Evolutionary conservation across 1,140 invertebrate species (phyloP), one percentile per base, ranked within the genome.

Genomic region (Dreissena polymorpha): DNA sequence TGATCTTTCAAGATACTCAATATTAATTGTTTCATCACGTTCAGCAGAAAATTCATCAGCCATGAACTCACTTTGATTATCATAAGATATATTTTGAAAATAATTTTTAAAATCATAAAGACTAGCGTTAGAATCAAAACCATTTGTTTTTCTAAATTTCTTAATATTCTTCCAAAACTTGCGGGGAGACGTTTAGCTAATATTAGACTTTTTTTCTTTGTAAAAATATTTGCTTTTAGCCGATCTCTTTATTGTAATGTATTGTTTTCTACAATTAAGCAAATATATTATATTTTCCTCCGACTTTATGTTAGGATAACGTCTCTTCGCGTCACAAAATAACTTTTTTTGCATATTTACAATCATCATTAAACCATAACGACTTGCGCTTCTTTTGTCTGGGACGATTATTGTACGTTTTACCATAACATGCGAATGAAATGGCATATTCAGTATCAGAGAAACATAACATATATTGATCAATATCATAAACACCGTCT

Each of bases 101-200:
- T 74, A 21, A 25, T 74, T 74, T 74, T 74, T 74, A 60, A 74
- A 74, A n/a, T 63, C 72, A 60, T 60, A 50, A 27, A 74, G 51
- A 23, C 72, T 63, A 29, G 10, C 55, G 63, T 39, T 74, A 60
- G 72, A 74, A 60, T 74, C 53, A 60, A 74, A 25, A 60, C 29
- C 29, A 60, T 25, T 63, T 29, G 72, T 13, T 25, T 8, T 18
- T 74, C 25, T 74, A 74, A 60, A 21, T 74, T 74, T 63, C 29
- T 74, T 74, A 7, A 74, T 18, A 74, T 74, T 57, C 49, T 57
- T 74, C 53, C 72, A 74, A 72, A 72, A 72, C 23, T 72, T 72
- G 25, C 70, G 70, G 10, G 70, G 70, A 25, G 55, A 57, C 55
- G 51, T 74, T 74, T 74, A 57, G 18, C 55, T 74, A 8, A 74